Evolutionary conservation across 2,113 vertebrate species (phyloP).

Genomic region (Istiophorus platypterus): DNA sequence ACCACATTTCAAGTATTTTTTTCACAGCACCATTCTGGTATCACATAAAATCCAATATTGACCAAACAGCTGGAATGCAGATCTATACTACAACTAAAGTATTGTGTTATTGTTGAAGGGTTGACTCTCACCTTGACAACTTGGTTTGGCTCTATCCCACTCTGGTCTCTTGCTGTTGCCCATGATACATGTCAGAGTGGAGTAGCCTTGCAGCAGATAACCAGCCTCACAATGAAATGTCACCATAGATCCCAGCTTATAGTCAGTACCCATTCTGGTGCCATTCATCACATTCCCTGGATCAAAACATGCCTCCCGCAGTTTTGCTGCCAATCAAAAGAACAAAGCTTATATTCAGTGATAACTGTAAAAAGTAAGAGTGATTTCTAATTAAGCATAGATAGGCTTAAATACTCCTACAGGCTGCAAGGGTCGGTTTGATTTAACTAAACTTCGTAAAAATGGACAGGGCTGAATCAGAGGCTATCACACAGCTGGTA

Average conservation of each 20-base stretch:
- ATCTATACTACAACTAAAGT: conserved; percentile 27
- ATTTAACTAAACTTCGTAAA: conserved; percentile 21
- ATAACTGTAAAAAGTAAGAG: conserved; percentile 17
- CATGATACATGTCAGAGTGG: conserved; percentile 98
- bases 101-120: conserved; percentile 22
- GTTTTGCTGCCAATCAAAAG: conserved; percentile 88
- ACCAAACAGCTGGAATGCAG: conserved; percentile 41
- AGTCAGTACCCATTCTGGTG: conserved; percentile 95
- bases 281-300: conserved; percentile 99
- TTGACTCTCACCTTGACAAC: conserved; percentile 91
- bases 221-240: conserved; percentile 98
- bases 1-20: neutral
- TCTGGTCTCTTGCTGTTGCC: conserved; percentile 96
- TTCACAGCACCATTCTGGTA: conserved; percentile 9
- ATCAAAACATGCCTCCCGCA: conserved; percentile 98
- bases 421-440: conserved; percentile 12
- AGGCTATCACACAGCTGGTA: conserved; percentile 26
- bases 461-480: conserved; percentile 13
- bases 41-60: conserved; percentile 43
- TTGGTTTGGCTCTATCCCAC: conserved; percentile 95
- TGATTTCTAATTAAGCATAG: neutral
- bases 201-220: conserved; percentile 96
- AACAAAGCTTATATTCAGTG: conserved; percentile 44
- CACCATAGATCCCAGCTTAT: conserved; percentile 97
- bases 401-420: neutral